A percentile compares a stretch with the other conserved stretches of the same genome.
Evolutionary conservation across 1,140 invertebrate genomes (phyloP).

Genomic region (Artemia franciscana): DNA sequence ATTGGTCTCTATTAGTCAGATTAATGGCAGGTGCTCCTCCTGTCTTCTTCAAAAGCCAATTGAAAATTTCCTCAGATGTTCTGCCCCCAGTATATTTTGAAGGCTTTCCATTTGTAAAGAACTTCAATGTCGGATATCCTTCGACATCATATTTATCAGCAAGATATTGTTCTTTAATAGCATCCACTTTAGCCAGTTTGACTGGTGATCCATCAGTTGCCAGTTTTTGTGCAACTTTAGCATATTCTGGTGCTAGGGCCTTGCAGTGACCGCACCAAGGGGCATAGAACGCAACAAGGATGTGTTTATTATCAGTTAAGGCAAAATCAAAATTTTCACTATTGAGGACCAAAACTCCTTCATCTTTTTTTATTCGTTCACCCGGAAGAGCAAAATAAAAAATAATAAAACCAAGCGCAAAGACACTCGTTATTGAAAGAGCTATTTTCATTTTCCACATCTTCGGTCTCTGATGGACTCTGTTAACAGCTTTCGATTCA

Average conservation of each 20-base stretch:
- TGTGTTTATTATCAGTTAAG: slow-evolving; percentile 43
- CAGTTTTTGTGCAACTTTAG: too few relatives aligned
- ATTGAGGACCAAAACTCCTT: slow-evolving; percentile 68
- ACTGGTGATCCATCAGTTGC: too few relatives aligned
- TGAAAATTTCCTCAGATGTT: slow-evolving; percentile 70
- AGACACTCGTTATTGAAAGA: too few relatives aligned
- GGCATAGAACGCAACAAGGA: slow-evolving; percentile 94
- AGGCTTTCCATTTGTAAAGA: too few relatives aligned
- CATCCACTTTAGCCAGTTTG: too few relatives aligned
- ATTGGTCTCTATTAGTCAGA: too few relatives aligned
- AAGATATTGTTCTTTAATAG: slow-evolving; percentile 68
- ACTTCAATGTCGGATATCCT: slow-evolving; percentile 91
- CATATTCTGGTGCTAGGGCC: slow-evolving; percentile 85
- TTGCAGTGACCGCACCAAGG: slow-evolving; percentile 99
- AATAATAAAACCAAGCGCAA: too few relatives aligned
- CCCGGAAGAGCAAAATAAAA: slow-evolving; percentile 15
- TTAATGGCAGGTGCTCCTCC: too few relatives aligned
- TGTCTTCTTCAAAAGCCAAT: slow-evolving; percentile 89
- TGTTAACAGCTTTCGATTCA: too few relatives aligned
- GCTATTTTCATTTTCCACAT: too few relatives aligned
- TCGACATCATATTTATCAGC: slow-evolving; percentile 64
- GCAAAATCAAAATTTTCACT: slow-evolving; percentile 62
- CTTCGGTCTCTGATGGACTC: too few relatives aligned
- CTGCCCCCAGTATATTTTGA: slow-evolving; percentile 71
- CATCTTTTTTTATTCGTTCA: slow-evolving; percentile 49